Base-by-base conservation (phyloP, 2,113 vertebrate species). In the Panthera leo region DNA sequence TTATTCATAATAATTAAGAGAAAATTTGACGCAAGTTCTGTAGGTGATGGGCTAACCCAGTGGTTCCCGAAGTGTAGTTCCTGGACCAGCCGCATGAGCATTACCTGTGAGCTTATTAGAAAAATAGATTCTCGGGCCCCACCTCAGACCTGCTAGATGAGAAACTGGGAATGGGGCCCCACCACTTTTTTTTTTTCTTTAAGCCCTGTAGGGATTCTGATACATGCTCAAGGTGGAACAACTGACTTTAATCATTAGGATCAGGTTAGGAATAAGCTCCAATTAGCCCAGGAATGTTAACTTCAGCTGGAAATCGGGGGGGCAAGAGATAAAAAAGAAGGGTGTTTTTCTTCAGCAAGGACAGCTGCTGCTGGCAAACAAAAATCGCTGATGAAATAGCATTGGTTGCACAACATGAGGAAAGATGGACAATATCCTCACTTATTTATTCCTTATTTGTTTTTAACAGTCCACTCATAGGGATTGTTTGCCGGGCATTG, bases 241-340 rank as follows among this genome's bases (percentile, higher is more conserved):
- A 36, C 6, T n/a, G 29, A 14, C 65, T 79, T 94, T 67, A 78
- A 53, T 95, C 29, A n/a, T 58, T 61, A 79, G 42, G 7, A 13
- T 93, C 8, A 85, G 36, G 61, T 79, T 85, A 84, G 9, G 0
- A 25, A 4, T 0, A 15, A 31, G 5, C 0, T 0, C 14, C 45
- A 7, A 27, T 63, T 75, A 39, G 18, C 0, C 45, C 55, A 73
- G n/a, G 85, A 86, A 13, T 61, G 16, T 83, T 75, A 61, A 76
- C 23, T 48, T 94, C 19, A 73, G 5, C 9, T 70, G 11, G 36
- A 67, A 21, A 76, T 58, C 70, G 36, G 19, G n/a, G 15, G 39
- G 16, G 31, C 21, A 10, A 75, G n/a, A 2, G 0, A 51, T 0
- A 25, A 79, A 78, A 75, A 0, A 16, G 9, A 45, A 55, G 0